A percentile compares a stretch with the other conserved stretches of the same genome.
Conservation (phyloP, 2,797 vertebrate species). For the Sebastiscus tertius region DNA sequence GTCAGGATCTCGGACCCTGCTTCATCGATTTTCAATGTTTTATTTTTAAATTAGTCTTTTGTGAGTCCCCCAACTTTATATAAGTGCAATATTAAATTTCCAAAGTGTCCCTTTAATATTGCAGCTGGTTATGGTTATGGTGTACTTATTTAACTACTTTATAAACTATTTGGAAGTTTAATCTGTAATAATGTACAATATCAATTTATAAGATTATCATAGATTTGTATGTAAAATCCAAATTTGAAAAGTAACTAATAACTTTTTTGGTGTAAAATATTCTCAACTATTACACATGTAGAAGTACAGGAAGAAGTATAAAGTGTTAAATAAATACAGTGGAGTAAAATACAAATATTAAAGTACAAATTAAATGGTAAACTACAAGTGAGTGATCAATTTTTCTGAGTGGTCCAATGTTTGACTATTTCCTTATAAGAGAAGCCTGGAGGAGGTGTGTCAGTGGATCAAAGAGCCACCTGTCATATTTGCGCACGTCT, state of each 20-base stretch:
- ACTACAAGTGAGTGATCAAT: not conserved
- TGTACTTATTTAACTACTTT: not conserved
- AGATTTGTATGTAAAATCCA: not conserved
- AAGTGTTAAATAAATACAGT: not conserved
- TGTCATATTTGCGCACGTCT: constrained; percentile 41
- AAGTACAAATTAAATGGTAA: not conserved
- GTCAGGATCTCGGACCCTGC: not conserved
- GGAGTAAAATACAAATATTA: not conserved
- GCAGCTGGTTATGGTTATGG: not conserved
- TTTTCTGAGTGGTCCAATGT: not conserved
- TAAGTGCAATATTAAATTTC: not conserved
- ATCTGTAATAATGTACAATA: accelerated
- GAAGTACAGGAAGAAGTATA: not conserved
- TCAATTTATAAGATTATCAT: not conserved
- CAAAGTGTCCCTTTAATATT: not conserved
- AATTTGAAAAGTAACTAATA: not conserved
- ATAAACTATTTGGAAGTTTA: not conserved
- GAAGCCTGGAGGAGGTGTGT: not conserved
- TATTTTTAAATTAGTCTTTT: not conserved
- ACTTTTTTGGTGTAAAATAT: not conserved
- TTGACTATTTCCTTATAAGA: not conserved
- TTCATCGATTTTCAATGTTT: not conserved
- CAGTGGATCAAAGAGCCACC: constrained; percentile 30
- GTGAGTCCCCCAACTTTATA: not conserved
- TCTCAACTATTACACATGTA: not conserved